phyloP scores from a whole-genome alignment of 1,140 invertebrate genomes.

The Xylocopa sonorina region DNA sequence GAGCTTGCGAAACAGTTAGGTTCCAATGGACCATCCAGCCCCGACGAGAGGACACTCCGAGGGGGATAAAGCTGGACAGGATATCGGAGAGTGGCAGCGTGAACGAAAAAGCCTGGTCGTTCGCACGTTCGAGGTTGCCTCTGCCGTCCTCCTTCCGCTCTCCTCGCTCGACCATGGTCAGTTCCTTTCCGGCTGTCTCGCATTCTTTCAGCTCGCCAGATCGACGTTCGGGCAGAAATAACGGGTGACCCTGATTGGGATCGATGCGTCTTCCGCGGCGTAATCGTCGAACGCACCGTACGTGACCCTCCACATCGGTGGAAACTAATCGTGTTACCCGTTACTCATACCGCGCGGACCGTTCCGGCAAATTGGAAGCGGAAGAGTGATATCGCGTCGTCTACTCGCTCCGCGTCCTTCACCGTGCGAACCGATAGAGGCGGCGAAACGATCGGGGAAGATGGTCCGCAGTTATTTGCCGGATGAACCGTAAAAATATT shows the following conservation, averaged over 20 bases:
- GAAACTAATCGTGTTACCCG: conserved; percentile 34
- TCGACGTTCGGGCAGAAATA: conserved; percentile 18
- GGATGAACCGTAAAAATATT: too few relatives aligned
- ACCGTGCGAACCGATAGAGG: too few relatives aligned
- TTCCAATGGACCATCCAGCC: conserved; percentile 53
- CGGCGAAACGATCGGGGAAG: too few relatives aligned
- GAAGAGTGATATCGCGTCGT: not conserved
- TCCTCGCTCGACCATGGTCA: too few relatives aligned
- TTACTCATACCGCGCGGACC: conserved; percentile 29
- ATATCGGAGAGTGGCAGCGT: conserved; percentile 2
- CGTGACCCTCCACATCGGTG: not conserved
- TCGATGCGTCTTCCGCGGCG: conserved; percentile 55
- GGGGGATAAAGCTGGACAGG: conserved; percentile 33
- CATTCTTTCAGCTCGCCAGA: conserved; percentile 39
- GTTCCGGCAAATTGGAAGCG: conserved; percentile 37
- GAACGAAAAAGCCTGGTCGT: conserved; percentile 42
- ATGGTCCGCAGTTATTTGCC: too few relatives aligned
- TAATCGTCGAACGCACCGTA: conserved; percentile 47
- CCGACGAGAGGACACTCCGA: conserved; percentile 15
- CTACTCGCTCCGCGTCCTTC: too few relatives aligned
- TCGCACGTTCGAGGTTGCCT: conserved; percentile 43
- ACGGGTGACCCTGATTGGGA: conserved; percentile 4
- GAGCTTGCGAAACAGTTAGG: conserved; percentile 63
- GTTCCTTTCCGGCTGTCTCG: not conserved
- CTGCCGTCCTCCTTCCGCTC: not conserved